Conservation (phyloP, 2,888 invertebrate species). For the Pachymerium ferrugineum region DNA sequence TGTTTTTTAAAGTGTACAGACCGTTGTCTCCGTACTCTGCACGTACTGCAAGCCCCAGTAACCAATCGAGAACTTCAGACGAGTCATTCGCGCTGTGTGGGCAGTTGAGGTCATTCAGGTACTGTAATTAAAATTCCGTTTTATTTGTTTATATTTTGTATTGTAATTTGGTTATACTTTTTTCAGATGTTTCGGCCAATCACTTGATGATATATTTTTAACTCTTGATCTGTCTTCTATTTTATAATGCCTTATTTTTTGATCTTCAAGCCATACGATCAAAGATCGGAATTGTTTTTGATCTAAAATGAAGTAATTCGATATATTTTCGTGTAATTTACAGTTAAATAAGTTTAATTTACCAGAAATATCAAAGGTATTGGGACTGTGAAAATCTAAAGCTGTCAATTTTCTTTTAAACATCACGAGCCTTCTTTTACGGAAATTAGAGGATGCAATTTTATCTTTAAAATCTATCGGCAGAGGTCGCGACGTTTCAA, state of each 20-base stretch:
- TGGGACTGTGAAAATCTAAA: constrained; percentile 68
- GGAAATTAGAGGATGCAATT: too few species aligned
- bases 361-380: constrained; percentile 67
- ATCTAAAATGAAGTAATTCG: constrained; percentile 56
- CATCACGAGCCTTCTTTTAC: too few species aligned
- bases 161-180: constrained; percentile 22
- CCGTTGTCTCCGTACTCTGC: constrained; percentile 36
- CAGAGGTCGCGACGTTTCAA: too few species aligned
- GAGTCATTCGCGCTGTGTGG: constrained; percentile 56
- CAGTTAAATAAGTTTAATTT: constrained; percentile 37
- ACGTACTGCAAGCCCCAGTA: constrained; percentile 70
- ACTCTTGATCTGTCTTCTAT: constrained; percentile 71
- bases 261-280: constrained; percentile 86
- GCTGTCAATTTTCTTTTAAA: constrained; percentile 70
- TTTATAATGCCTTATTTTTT: constrained; percentile 81
- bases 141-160: background rate
- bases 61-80: constrained; percentile 74
- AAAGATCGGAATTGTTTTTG: constrained; percentile 70
- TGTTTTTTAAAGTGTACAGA: background rate
- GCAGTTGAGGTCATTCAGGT: constrained; percentile 68
- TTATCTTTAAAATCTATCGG: too few species aligned
- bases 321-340: background rate
- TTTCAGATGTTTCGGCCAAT: constrained; percentile 67
- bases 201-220: constrained; percentile 59
- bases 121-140: constrained; percentile 48